A percentile compares a stretch with the other conserved stretches of the same genome.
These are phyloP conservation scores for Amphiprion percula DNA, from an alignment of 2,113 vertebrate genomes.

Conservation along the genomic window DNA sequence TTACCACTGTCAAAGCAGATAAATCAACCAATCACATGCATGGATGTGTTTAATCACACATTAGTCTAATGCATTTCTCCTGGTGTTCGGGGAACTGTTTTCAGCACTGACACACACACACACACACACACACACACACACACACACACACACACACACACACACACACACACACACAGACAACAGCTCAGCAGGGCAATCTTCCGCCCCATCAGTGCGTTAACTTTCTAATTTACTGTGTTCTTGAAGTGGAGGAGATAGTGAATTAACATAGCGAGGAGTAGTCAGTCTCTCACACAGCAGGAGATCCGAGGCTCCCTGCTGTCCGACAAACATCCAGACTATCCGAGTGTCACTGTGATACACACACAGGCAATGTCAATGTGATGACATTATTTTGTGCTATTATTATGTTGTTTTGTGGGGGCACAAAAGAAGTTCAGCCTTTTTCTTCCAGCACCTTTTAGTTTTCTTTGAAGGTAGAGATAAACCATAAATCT, in stretches of 20 bases:
- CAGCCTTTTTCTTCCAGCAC: no score
- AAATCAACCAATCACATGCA: constrained; percentile 79
- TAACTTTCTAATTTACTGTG: constrained; percentile 72
- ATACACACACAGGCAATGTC: not conserved
- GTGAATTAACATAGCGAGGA: constrained; percentile 40
- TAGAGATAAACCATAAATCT: no score
- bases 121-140: constrained; percentile 55
- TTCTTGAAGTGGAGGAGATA: constrained; percentile 50
- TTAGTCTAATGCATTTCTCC: constrained; percentile 72
- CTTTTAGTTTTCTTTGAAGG: no score
- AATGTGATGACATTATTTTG: no score
- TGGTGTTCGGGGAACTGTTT: constrained; percentile 65
- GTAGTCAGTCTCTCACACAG: constrained; percentile 31
- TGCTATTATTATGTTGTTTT: no score
- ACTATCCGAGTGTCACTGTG: constrained; percentile 4
- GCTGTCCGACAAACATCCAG: constrained; percentile 30
- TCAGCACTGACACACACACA: constrained; percentile 58
- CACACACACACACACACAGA: constrained; percentile 57
- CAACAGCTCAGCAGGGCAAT: constrained; percentile 64
- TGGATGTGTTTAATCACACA: constrained; percentile 77
- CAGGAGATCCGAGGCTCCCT: constrained; percentile 38
- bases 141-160: constrained; percentile 59
- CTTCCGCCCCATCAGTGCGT: constrained; percentile 72
- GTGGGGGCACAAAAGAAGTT: no score
- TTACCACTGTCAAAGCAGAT: constrained; percentile 61